Evolutionary conservation across 1,140 invertebrate genomes (phyloP).

Genomic region (Planococcus citri): DNA sequence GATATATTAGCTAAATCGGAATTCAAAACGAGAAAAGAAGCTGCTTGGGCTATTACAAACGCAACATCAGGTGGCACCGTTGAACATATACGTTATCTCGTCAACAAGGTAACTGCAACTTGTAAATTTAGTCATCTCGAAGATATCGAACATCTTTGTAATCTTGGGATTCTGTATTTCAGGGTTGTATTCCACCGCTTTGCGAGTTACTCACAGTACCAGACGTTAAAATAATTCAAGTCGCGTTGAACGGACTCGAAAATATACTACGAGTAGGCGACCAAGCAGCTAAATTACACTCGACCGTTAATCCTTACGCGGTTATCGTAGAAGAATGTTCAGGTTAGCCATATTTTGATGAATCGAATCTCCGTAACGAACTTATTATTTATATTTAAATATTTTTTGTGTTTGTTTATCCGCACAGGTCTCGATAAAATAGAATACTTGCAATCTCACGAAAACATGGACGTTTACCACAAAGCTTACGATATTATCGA

Average conservation of each 20-base stretch:
- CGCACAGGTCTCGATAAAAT: conserved; percentile 86
- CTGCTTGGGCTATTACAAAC: conserved; percentile 96
- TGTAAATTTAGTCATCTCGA: not conserved
- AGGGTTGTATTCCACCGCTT: conserved; percentile 82
- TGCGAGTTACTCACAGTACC: conserved; percentile 88
- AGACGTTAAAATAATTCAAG: conserved; percentile 94
- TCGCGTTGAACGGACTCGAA: conserved; percentile 89
- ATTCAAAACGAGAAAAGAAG: conserved; percentile 94
- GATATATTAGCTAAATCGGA: conserved; percentile 83
- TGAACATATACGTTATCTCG: conserved; percentile 72
- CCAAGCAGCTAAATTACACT: conserved; percentile 55
- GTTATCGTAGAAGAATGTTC: conserved; percentile 91
- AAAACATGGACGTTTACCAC: conserved; percentile 92
- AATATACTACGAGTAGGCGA: conserved; percentile 90
- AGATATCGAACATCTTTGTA: conserved; percentile 36
- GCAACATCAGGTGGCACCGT: conserved; percentile 88
- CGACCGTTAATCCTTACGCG: conserved; percentile 74
- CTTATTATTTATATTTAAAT: no score
- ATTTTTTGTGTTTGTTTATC: conserved; percentile 23
- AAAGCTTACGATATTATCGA: conserved; percentile 95
- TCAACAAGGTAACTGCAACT: conserved; percentile 31
- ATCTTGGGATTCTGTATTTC: conserved; percentile 25
- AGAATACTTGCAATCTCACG: conserved; percentile 90
- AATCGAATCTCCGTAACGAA: no score
- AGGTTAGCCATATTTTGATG: conserved; percentile 38